Percentiles rank a stretch among this genome's conserved stretches.
Conservation (phyloP, 1,140 invertebrate species). For the honey bee (Apis mellifera) region Amel_HAv3.1 CM009931.2:25419001-25419500, state of each 20-base stretch:
- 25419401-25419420: no score
- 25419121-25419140: not conserved
- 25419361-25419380: no score
- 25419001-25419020: conserved; percentile 3
- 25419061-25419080: not conserved
- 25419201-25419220: conserved; percentile 18
- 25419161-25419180: conserved; percentile 25
- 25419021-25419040: conserved; percentile 13
- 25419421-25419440: no score
- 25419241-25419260: conserved; percentile 57
- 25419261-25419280: conserved; percentile 36
- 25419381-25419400: no score
- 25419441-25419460: no score
- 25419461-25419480: no score
- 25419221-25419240: conserved; percentile 43
- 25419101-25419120: conserved; percentile 41
- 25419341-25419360: no score
- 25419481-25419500: no score
- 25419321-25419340: no score
- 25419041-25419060: not conserved
- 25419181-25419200: not conserved
- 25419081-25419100: conserved; percentile 28
- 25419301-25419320: no score
- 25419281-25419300: no score
- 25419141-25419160: conserved; percentile 39